Base-by-base conservation (phyloP, 2,888 invertebrate genomes). In the Tenthredo amoena region DNA sequence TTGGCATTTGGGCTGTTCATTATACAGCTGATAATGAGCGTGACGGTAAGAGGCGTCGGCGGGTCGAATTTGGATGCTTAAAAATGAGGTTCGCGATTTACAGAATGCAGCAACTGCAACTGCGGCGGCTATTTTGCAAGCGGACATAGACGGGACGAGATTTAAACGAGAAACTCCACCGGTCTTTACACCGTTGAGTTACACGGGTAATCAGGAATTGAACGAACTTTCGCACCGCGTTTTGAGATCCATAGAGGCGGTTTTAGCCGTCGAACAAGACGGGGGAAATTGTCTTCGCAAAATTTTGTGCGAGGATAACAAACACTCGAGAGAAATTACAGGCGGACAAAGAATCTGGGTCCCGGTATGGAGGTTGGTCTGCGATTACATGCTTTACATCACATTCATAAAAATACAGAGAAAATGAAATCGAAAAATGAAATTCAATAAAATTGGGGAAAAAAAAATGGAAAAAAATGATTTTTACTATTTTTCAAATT, bases 1-100 rank as follows among this genome's bases (percentile, higher is more conserved):
- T 92, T 97, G 12, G 96, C 97, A 0, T 98, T 98, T 89, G 97
- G 97, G 47, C 95, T 97, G 94, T 98, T 98, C 89, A 94, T 97
- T 18, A 94, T 97, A 74, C 97, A 98, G 92, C 95, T 97, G 18
- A 94, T 97, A 10, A 96, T 97, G 96, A 96, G 97, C 90, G 96
- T 97, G 79, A 95, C 96, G 89, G 96, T 96, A 90, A 93, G 77
- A 15, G 31, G 2, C 15, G 1, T 47, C 12, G 12, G 15, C 3
- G 47, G 15, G 3, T 47, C 2, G 47, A 15, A 47, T 47, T 47
- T 26, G 0, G 26, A 26, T 26, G 26, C 26, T 0, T 26, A 26
- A 26, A 26, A 26, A 26, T 26, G 26, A 26, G 26, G 26, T 26
- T 26, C 26, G 26, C 26, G 26, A 26, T 26, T 55, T 40, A 47